Conservation (phyloP, 2,888 invertebrate species). For the Malthinus flaveolus region DNA sequence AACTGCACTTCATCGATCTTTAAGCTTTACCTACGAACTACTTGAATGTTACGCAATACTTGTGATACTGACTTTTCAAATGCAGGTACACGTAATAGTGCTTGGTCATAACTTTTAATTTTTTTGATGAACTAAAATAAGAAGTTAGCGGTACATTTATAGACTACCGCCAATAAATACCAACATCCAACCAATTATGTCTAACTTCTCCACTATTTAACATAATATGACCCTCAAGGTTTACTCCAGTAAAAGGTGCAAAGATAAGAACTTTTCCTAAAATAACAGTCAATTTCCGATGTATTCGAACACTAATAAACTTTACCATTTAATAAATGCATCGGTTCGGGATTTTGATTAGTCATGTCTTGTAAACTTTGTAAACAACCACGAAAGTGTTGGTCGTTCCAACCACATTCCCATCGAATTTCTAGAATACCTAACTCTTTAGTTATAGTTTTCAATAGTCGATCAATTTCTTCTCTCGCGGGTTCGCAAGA, state of each 20-base stretch:
- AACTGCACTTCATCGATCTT: constrained; percentile 35
- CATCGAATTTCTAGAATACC: constrained; percentile 67
- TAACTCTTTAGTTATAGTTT: constrained; percentile 61
- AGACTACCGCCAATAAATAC: constrained; percentile 41
- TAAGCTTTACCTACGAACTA: constrained; percentile 73
- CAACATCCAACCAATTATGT: constrained; percentile 90
- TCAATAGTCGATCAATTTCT: constrained; percentile 72
- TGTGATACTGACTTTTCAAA: constrained; percentile 85
- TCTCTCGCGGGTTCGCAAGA: constrained; percentile 68
- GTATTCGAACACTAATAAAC: background rate
- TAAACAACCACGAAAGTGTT: constrained; percentile 88
- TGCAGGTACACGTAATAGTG: constrained; percentile 74
- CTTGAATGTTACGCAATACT: constrained; percentile 80
- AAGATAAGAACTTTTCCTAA: constrained; percentile 79
- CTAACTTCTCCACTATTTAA: constrained; percentile 92
- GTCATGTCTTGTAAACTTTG: constrained; percentile 79
- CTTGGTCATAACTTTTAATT: constrained; percentile 73
- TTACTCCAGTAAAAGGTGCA: constrained; percentile 89
- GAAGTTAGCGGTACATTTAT: constrained; percentile 1
- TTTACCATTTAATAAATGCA: constrained; percentile 67
- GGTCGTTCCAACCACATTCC: constrained; percentile 87
- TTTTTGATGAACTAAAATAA: constrained; percentile 75
- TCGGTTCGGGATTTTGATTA: constrained; percentile 72
- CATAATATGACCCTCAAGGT: constrained; percentile 86
- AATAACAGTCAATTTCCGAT: constrained; percentile 38